phyloP scores from a whole-genome alignment of 2,113 vertebrate species.

The Aegotheles bennettii region DNA sequence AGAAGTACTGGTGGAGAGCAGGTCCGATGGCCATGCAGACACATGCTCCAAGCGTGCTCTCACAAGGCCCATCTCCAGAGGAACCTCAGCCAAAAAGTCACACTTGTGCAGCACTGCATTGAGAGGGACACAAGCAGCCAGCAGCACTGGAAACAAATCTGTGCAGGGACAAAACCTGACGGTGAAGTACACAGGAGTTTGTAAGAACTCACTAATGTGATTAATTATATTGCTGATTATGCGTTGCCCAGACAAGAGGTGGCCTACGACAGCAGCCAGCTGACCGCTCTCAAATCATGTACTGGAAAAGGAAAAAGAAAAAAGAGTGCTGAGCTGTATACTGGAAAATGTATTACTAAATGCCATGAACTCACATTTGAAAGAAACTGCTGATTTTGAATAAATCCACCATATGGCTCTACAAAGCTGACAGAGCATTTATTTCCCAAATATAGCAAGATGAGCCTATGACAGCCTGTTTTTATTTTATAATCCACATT shows the following conservation, averaged over 20 bases:
- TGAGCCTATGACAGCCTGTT: conserved; percentile 20
- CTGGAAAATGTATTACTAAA: conserved; percentile 50
- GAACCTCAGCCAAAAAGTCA: neutral
- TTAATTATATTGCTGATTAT: conserved; percentile 18
- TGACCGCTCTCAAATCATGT: neutral
- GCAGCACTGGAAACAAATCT: neutral
- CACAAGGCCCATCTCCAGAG: neutral
- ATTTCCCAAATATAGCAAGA: conserved; percentile 48
- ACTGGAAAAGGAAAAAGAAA: neutral
- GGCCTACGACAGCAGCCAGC: neutral
- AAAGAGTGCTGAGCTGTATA: conserved; percentile 15
- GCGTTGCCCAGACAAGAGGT: neutral
- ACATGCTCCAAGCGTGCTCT: accelerated
- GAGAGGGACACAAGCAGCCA: neutral
- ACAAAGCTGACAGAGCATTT: conserved; percentile 46
- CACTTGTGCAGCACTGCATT: neutral
- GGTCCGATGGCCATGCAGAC: neutral
- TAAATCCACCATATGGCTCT: conserved; percentile 62
- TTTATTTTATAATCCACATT: conserved; percentile 48
- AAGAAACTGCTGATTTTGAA: conserved; percentile 60
- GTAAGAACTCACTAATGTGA: conserved; percentile 12
- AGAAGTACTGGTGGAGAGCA: neutral
- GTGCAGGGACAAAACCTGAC: neutral
- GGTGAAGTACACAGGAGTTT: neutral
- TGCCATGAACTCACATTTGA: conserved; percentile 37